These are phyloP conservation scores for Timema podura DNA, from an alignment of 2,888 invertebrate species.

Conservation along the genomic window DNA sequence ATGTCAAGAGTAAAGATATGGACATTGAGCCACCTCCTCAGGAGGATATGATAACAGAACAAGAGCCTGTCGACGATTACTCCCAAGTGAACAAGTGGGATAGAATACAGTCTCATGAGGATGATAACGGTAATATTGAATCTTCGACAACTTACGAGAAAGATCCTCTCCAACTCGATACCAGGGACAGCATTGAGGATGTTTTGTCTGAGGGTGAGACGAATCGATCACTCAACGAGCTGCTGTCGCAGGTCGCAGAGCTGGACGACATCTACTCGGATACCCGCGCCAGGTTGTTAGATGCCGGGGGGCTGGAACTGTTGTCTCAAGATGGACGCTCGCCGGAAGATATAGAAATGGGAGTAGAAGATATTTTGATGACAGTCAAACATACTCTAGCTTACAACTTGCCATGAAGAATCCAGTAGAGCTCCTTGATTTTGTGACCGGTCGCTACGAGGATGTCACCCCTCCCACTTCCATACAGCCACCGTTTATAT, in stretches of 20 bases:
- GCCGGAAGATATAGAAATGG: constrained; percentile 35
- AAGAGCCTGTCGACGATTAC: constrained; percentile 36
- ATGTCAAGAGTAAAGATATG: too few species aligned
- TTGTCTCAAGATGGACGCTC: constrained; percentile 5
- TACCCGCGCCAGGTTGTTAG: constrained; percentile 56
- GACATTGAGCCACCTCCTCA: background rate
- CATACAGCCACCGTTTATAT: constrained; percentile 6
- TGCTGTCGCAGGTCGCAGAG: constrained; percentile 73
- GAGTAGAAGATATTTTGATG: constrained; percentile 42
- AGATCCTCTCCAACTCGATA: constrained; percentile 13
- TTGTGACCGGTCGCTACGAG: constrained; percentile 49
- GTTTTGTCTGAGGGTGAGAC: constrained; percentile 23
- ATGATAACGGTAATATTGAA: constrained; percentile 28
- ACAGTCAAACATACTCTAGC: constrained; percentile 77
- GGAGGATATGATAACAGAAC: background rate
- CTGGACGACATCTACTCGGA: constrained; percentile 77
- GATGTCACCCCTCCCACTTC: constrained; percentile 53
- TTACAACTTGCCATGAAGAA: constrained; percentile 82
- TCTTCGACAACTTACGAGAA: constrained; percentile 3
- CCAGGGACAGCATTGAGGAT: constrained; percentile 31
- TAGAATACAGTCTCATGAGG: constrained; percentile 10
- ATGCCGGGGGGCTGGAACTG: background rate
- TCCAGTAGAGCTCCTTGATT: constrained; percentile 59
- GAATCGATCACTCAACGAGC: constrained; percentile 56
- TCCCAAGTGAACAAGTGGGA: constrained; percentile 26